A percentile compares a stretch with the other conserved stretches of the same genome.
phyloP scores from a whole-genome alignment of 2,888 invertebrate species.

The Spialia ferax region DNA sequence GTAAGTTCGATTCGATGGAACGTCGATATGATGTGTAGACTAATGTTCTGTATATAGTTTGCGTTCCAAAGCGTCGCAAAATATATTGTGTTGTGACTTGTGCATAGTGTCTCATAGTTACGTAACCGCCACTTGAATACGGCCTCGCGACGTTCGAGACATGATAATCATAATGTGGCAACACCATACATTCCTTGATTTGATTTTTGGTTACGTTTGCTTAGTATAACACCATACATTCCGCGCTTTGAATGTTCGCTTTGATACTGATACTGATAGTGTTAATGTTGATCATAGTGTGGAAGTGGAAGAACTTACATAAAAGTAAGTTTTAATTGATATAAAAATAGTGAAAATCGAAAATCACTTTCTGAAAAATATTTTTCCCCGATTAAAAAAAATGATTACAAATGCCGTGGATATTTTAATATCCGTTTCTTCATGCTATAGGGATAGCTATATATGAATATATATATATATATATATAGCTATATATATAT shows the following conservation, averaged over 20 bases:
- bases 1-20: background rate
- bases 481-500: no score
- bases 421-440: no score
- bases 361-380: no score
- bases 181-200: constrained; percentile 1
- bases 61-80: constrained; percentile 8
- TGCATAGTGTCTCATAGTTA: constrained; percentile 56
- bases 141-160: constrained; percentile 51
- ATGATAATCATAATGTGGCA: constrained; percentile 34
- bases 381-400: no score
- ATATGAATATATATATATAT: no score
- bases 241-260: constrained; percentile 14
- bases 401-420: no score
- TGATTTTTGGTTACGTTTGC: background rate
- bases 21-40: background rate
- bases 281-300: no score
- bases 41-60: constrained; percentile 7
- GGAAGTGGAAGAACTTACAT: no score
- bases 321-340: no score
- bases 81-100: constrained; percentile 43
- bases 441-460: no score
- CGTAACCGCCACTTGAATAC: constrained; percentile 58
- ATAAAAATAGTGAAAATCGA: no score
- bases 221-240: constrained; percentile 16
- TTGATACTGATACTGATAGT: no score